phyloP scores from a whole-genome alignment of 2,888 invertebrate genomes.

The Lepidochitona cinerea region DNA sequence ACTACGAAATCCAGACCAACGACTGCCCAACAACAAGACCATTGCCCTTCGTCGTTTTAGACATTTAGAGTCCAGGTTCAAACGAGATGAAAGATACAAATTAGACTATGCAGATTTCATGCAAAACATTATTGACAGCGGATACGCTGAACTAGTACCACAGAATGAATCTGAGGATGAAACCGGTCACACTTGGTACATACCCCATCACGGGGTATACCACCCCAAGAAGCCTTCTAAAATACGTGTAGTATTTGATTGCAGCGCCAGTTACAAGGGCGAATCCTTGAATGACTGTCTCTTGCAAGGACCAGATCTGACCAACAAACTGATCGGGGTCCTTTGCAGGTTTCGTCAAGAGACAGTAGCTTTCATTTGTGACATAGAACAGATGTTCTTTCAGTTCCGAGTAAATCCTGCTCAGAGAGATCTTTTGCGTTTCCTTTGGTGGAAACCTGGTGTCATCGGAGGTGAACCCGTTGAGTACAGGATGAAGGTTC shows the following conservation, averaged over 20 bases:
- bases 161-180: neutral
- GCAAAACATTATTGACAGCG: slow-evolving; percentile 3
- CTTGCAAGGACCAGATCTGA: slow-evolving; percentile 32
- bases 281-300: slow-evolving; percentile 21
- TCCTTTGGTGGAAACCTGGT: slow-evolving; percentile 18
- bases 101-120: slow-evolving; percentile 14
- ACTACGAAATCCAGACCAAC: no score
- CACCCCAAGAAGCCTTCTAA: slow-evolving; percentile 15
- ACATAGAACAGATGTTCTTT: slow-evolving; percentile 32
- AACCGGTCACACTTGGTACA: slow-evolving; percentile 14
- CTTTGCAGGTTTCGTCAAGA: slow-evolving; percentile 27
- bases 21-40: slow-evolving; percentile 18
- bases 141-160: neutral
- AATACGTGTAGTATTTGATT: slow-evolving; percentile 33
- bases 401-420: slow-evolving; percentile 9
- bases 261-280: slow-evolving; percentile 23
- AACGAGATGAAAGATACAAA: no score
- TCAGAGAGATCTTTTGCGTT: slow-evolving; percentile 20
- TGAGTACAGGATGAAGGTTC: slow-evolving; percentile 31
- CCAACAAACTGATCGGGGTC: slow-evolving; percentile 29
- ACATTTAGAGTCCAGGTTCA: neutral
- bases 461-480: neutral
- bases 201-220: slow-evolving; percentile 16
- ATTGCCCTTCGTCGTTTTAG: slow-evolving; percentile 15
- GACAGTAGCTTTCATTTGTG: slow-evolving; percentile 27